A percentile compares a stretch with the other conserved stretches of the same genome.
These are phyloP conservation scores for Stenurella melanura DNA, from an alignment of 2,888 invertebrate genomes.

Conservation along the genomic window DNA sequence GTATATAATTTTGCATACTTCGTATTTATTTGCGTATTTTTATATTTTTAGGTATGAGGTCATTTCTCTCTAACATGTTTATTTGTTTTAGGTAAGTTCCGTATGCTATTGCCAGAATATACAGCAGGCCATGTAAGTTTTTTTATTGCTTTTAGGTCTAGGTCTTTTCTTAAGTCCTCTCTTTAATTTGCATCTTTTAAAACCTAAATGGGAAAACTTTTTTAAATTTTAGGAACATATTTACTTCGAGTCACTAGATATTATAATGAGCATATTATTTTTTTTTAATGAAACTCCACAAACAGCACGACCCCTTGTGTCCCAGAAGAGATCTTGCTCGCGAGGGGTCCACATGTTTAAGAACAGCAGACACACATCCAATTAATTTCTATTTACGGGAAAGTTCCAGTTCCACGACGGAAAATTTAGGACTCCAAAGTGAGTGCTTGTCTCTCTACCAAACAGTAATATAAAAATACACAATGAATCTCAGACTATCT, in stretches of 20 bases:
- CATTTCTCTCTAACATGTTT: conserved; percentile 4
- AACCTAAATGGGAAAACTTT: neutral
- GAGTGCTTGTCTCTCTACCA: neutral
- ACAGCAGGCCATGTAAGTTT: neutral
- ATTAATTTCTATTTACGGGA: neutral
- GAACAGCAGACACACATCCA: too few relatives aligned
- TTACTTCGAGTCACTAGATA: too few relatives aligned
- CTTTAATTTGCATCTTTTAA: neutral
- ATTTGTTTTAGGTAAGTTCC: conserved; percentile 4
- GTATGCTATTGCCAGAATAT: neutral
- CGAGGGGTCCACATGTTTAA: too few relatives aligned
- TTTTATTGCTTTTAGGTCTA: neutral
- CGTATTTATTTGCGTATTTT: neutral
- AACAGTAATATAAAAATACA: too few relatives aligned
- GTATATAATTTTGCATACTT: neutral
- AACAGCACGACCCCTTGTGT: too few relatives aligned
- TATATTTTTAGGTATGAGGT: neutral
- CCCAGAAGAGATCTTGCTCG: too few relatives aligned
- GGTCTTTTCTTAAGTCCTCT: neutral
- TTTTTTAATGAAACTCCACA: too few relatives aligned
- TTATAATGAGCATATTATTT: too few relatives aligned
- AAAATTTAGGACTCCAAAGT: too few relatives aligned
- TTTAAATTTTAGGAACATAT: too few relatives aligned
- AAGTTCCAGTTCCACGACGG: neutral
- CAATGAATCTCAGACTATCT: too few relatives aligned